Evolutionary conservation across 2,797 vertebrate species (phyloP), one percentile per base, ranked within the genome.

Genomic region (Rhinella marina): DNA sequence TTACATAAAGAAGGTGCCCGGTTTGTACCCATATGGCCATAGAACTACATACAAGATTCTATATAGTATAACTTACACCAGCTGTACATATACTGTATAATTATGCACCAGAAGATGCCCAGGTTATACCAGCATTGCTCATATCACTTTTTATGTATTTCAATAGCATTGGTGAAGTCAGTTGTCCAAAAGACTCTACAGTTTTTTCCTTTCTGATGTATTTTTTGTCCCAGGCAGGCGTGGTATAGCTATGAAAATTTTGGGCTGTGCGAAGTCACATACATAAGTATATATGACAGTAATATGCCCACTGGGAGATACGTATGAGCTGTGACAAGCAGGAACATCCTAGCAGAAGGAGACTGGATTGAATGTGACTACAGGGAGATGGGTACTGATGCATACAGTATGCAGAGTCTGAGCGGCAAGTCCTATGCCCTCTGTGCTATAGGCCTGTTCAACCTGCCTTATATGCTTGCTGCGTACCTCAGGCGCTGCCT

Each of bases 361-460:
- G 82, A 84, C 48, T 80, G 87, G 82, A 84, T 84, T 27, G 21
- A 66, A 80, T 88, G 87, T 88, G 87, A 88, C 82, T 77, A 54
- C 52, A 82, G 81, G 82, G 81, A 79, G 41, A 64, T 80, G 82
- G 82, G 64, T 77, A 88, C 29, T 84, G 82, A 84, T 70, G 62
- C 82, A 61, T 84, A 56, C 81, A 88, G 56, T 80, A 82, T 87
- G 80, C 68, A 27, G 61, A 78, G 85, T 19, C 72, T 61, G 61
- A 52, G 72, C 78, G 52, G 80, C 19, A 48, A 87, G 86, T 68
- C 87, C 54, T 81, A 41, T 72, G 54, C 80, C 79, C 70, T 75
- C 56, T 75, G 27, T 32, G 54, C 54, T 27, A 57, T 73, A 25
- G 61, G 73, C 62, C 87, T 70, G 82, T 29, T 78, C 73, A 82